Conservation (phyloP, 2,888 invertebrate species). For the Epinotia bilunana region DNA sequence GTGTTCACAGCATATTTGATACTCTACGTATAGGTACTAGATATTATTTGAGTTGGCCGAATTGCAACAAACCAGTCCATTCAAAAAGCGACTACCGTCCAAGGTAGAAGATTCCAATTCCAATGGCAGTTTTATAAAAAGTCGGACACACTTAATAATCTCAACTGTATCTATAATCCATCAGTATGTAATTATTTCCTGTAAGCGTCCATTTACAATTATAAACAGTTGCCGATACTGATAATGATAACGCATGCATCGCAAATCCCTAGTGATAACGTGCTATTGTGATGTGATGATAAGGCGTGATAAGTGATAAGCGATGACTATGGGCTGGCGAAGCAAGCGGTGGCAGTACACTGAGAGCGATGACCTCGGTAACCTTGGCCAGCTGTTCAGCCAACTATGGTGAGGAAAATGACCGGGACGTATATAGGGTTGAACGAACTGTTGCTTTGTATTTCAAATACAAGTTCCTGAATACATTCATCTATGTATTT, state of each 20-base stretch:
- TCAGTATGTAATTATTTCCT: background rate
- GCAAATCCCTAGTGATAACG: constrained; percentile 33
- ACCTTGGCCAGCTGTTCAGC: constrained; percentile 62
- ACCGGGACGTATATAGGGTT: background rate
- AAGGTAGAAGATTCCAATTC: too few relatives aligned
- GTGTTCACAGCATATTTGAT: too few relatives aligned
- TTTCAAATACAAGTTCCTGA: too few relatives aligned
- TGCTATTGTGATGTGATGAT: constrained; percentile 15
- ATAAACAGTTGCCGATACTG: constrained; percentile 18
- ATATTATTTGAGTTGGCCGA: too few relatives aligned
- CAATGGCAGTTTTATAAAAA: too few relatives aligned
- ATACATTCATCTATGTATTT: too few relatives aligned
- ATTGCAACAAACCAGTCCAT: too few relatives aligned
- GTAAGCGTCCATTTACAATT: background rate
- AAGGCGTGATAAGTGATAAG: constrained; percentile 46
- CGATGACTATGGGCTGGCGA: constrained; percentile 57
- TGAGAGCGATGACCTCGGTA: constrained; percentile 60
- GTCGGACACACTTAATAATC: too few relatives aligned
- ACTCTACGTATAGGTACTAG: too few relatives aligned
- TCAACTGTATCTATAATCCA: background rate
- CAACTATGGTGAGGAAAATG: constrained; percentile 60
- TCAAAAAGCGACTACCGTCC: too few relatives aligned
- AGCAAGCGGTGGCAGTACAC: constrained; percentile 57
- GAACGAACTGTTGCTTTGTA: too few relatives aligned
- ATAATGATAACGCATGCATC: constrained; percentile 5